Base-by-base conservation (phyloP, 2,113 vertebrate species). In the Corydoras maculifer region DNA sequence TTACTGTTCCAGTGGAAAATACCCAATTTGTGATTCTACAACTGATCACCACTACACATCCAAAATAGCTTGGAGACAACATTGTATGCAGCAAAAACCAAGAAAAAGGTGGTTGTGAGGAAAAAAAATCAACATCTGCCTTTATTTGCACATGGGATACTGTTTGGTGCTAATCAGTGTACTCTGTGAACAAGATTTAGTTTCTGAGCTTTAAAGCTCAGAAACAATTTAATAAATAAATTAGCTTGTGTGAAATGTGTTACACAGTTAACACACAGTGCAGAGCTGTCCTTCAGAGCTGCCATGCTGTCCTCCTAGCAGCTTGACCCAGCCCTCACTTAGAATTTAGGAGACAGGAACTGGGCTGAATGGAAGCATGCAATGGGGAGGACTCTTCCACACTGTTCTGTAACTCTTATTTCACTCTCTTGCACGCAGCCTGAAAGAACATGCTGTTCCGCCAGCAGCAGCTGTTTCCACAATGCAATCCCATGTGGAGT, bases 401-500 rank as follows among this genome's bases (percentile, higher is more conserved):
- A 77, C 69, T n/a, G 60, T 73, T 75, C 65, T 59, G 31, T 60
- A 69, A 70, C 69, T 68, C 69, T 48, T 66, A 57, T 70, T 31
- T 70, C 55, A 6, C 30, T 75, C 48, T 30, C 74, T 61, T 66
- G 54, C 67, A 68, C 63, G 75, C 64, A 76, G 68, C 65, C 63
- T 65, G 18, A 70, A 68, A 75, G 74, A 78, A 80, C 79, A 78
- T 68, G 76, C 70, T 80, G 79, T 80, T 80, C 73, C 50, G 68
- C 78, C 78, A 80, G 70, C 74, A 75, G 76, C 79, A 80, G 79
- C 76, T 80, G 79, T 78, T 78, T 78, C 73, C 76, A 75, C 76
- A 69, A 75, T 74, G 76, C 76, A 78, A 61, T 77, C 67, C 79
- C 76, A 73, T 70, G 71, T 68, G 76, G 76, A 73, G 68, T 75